phyloP scores from a whole-genome alignment of 2,888 invertebrate genomes.

The Schizaphis graminum region DNA sequence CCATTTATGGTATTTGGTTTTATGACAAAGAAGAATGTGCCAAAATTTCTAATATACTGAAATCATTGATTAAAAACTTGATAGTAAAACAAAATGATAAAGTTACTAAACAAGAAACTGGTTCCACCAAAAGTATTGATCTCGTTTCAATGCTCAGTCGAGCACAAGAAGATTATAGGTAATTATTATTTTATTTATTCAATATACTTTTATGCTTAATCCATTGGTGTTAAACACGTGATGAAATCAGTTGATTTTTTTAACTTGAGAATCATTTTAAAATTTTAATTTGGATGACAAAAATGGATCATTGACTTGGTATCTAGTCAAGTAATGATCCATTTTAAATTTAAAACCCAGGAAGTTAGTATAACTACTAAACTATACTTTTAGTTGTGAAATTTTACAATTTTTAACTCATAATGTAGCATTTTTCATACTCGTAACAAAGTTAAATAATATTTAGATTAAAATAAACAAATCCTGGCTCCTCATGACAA shows the following conservation, averaged over 20 bases:
- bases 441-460: not conserved
- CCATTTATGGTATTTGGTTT: slow-evolving; percentile 95
- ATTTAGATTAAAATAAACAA: not conserved
- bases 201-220: not conserved
- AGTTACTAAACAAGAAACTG: slow-evolving; percentile 64
- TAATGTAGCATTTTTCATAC: not conserved
- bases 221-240: not conserved
- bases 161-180: slow-evolving; percentile 85
- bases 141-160: slow-evolving; percentile 87
- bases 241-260: slow-evolving; percentile 69
- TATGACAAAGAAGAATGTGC: slow-evolving; percentile 92
- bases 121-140: slow-evolving; percentile 58
- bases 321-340: not conserved
- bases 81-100: slow-evolving; percentile 68
- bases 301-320: not conserved
- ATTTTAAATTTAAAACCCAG: not conserved
- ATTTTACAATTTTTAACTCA: not conserved
- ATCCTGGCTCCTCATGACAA: no score
- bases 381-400: not conserved
- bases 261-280: not conserved
- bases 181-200: slow-evolving; percentile 44
- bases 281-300: slow-evolving; percentile 60
- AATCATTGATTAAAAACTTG: slow-evolving; percentile 79
- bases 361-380: not conserved
- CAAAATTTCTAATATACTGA: slow-evolving; percentile 82